Conservation (phyloP, 2,113 vertebrate genomes). For the Grus americana region DNA sequence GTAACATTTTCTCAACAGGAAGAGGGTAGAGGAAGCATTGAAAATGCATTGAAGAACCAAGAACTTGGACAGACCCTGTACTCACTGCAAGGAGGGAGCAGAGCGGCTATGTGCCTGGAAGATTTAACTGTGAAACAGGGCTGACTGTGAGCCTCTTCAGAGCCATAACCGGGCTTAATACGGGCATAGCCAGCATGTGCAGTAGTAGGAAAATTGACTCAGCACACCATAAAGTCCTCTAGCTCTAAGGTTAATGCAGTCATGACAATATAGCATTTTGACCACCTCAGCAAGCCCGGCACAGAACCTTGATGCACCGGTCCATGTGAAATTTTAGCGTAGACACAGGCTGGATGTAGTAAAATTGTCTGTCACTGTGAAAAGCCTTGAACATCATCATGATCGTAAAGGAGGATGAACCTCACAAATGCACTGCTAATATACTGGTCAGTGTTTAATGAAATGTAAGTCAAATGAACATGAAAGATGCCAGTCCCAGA, state of each 20-base stretch:
- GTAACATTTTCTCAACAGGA: neutral
- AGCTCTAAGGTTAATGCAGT: neutral
- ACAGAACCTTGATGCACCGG: neutral
- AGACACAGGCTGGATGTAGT: neutral
- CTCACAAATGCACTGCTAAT: neutral
- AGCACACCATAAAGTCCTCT: neutral
- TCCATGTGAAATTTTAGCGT: neutral
- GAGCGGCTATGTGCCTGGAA: neutral
- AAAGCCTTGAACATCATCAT: neutral
- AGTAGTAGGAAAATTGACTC: neutral
- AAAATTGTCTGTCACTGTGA: neutral
- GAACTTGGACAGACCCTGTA: fast-evolving
- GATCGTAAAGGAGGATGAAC: neutral
- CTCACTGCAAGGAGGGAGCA: neutral
- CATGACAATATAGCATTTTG: neutral
- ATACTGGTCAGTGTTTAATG: neutral
- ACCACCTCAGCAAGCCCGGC: neutral
- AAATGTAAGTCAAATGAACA: neutral
- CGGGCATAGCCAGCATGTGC: fast-evolving
- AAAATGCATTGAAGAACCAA: neutral
- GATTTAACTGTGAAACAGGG: neutral
- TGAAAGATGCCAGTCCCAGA: neutral
- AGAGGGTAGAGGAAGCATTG: neutral
- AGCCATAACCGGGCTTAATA: neutral
- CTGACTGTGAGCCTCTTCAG: neutral